Evolutionary conservation across 2,797 vertebrate genomes (phyloP).

Genomic region (Ciconia nigra): DNA sequence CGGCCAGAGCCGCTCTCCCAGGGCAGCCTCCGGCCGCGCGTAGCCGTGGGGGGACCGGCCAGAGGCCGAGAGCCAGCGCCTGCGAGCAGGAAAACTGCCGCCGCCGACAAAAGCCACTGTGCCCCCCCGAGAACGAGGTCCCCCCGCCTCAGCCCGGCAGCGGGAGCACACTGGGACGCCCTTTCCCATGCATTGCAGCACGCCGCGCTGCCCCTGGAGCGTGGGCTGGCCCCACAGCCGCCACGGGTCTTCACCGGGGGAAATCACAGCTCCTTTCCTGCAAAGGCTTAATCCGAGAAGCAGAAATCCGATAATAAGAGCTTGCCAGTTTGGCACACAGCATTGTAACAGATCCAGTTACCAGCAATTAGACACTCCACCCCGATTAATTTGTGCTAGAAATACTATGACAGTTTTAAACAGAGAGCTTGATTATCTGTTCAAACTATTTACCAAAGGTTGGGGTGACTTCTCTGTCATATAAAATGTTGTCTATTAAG

Average conservation of each 20-base stretch:
- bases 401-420: slow-evolving; percentile 21
- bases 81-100: not conserved
- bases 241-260: not conserved
- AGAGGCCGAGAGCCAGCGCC: not conserved
- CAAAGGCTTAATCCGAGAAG: not conserved
- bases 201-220: fast-evolving
- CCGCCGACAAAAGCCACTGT: fast-evolving
- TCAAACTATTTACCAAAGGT: slow-evolving; percentile 52
- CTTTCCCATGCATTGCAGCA: not conserved
- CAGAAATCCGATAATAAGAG: not conserved
- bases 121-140: not conserved
- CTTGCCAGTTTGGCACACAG: slow-evolving; percentile 17
- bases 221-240: fast-evolving
- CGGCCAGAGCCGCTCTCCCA: not conserved
- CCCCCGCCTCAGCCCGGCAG: not conserved
- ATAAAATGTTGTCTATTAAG: slow-evolving; percentile 23
- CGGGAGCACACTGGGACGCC: not conserved
- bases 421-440: slow-evolving; percentile 22
- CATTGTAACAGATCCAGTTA: slow-evolving; percentile 41
- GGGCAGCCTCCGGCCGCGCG: fast-evolving
- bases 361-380: slow-evolving; percentile 58
- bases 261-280: not conserved
- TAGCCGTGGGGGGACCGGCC: fast-evolving
- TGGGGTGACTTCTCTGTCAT: slow-evolving; percentile 17
- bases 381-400: slow-evolving; percentile 45